phyloP scores from a whole-genome alignment of 2,888 invertebrate species.

The Netelia inedita region DNA sequence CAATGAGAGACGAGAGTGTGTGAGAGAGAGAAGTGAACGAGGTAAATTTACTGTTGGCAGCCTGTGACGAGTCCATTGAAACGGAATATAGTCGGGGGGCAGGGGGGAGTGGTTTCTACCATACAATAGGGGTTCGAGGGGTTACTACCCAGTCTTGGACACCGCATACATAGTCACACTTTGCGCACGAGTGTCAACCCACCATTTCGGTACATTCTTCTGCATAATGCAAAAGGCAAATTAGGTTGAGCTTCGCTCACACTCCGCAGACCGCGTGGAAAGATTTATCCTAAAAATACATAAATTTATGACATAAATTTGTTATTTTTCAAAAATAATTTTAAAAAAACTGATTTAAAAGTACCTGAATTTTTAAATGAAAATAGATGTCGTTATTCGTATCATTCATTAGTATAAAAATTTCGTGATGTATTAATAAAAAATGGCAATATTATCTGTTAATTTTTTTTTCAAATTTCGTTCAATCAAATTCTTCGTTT shows the following conservation, averaged over 20 bases:
- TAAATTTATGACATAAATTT: too few species aligned
- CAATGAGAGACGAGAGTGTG: constrained; percentile 79
- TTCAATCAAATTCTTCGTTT: background rate
- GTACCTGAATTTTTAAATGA: background rate
- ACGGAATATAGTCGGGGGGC: constrained; percentile 65
- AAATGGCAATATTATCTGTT: too few species aligned
- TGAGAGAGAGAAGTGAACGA: constrained; percentile 5
- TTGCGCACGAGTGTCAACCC: constrained; percentile 72
- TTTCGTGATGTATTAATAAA: too few species aligned
- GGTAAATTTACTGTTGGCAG: constrained; percentile 65
- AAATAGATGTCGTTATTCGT: background rate
- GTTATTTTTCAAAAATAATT: too few species aligned
- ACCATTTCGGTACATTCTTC: constrained; percentile 76
- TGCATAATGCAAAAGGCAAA: constrained; percentile 80
- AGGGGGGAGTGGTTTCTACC: constrained; percentile 32
- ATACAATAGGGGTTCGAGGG: constrained; percentile 73
- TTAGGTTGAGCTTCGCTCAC: constrained; percentile 64
- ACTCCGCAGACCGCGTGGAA: constrained; percentile 3
- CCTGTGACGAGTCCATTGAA: constrained; percentile 77
- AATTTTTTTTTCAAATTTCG: too few species aligned
- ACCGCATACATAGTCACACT: constrained; percentile 73
- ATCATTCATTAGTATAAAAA: background rate
- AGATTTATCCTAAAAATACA: background rate
- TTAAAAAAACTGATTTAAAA: too few species aligned
- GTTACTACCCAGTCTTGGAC: constrained; percentile 31